Base-by-base conservation (phyloP, 2,113 vertebrate genomes). In the Camelus dromedarius region DNA sequence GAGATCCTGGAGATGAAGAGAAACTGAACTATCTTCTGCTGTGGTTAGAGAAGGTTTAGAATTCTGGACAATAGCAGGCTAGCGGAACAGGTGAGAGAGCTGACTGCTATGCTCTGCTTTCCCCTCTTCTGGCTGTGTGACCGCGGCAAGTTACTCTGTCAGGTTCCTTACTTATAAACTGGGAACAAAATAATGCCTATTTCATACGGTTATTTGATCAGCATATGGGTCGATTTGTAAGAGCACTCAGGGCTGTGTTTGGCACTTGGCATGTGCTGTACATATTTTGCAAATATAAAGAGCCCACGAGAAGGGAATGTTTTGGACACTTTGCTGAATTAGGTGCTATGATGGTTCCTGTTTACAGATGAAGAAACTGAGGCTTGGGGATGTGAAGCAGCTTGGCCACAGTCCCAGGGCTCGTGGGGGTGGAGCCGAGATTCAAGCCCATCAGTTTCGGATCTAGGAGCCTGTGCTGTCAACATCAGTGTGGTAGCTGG, bases 211-310 rank as follows among this genome's bases (percentile, higher is more conserved):
- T 46, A 8, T 46, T 24, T 26, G 26, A 22, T 52, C 54, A 15
- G 10, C 0, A 1, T 18, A 1, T 0, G 48, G 35, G 32, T 35
- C 48, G 22, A 48, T 5, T 18, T 20, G 32, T 20, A 56, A 54
- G 69, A 62, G n/a, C 16, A 0, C 26, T 50, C 26, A 35, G 48
- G 13, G 4, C 32, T 8, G 35, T 9, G 58, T 19, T 46, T 3
- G 58, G 90, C 52, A 22, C 60, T 0, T 11, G 72, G 32, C 16
- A 0, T 16, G 0, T 9, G 16, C 54, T 16, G 2, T 1, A 3
- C 8, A 0, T 35, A n/a, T 30, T 42, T 66, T 42, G 52, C 52
- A 35, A 24, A 54, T 30, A 19, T 42, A 18, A 24, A 46, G n/a
- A 84, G 72, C 26, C 13, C 35, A 8, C 0, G 2, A 8, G 38